Conservation (phyloP, 64 coral and sea anemone species). For the Actinia tenebrosa region DNA sequence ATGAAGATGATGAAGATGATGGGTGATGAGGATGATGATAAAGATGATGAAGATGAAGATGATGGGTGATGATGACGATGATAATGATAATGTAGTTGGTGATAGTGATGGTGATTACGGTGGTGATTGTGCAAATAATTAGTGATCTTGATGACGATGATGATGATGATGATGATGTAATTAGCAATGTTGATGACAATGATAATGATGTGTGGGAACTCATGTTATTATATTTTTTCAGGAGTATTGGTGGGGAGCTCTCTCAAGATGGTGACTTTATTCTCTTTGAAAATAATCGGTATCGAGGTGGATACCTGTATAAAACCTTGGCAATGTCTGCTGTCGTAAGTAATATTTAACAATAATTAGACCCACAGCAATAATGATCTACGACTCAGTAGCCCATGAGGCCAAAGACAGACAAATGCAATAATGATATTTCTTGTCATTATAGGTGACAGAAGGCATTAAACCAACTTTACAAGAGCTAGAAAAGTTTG, state of each 20-base stretch:
- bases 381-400: too few relatives aligned
- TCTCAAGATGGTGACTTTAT: conserved; percentile 96
- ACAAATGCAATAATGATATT: too few relatives aligned
- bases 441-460: conserved; percentile 45
- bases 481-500: conserved; percentile 90
- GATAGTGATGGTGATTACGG: background rate
- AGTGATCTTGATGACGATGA: too few relatives aligned
- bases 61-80: conserved; percentile 78
- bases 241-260: conserved; percentile 85
- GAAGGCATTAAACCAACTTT: conserved; percentile 97
- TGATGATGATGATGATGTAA: too few relatives aligned
- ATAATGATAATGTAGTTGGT: background rate
- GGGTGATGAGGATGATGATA: too few relatives aligned
- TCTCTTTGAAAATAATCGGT: conserved; percentile 94
- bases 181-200: background rate
- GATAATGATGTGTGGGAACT: background rate
- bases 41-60: conserved; percentile 60
- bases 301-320: conserved; percentile 92
- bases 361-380: too few relatives aligned
- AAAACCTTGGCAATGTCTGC: conserved; percentile 96
- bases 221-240: background rate
- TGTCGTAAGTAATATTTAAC: conserved; percentile 56
- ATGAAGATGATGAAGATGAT: too few relatives aligned
- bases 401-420: too few relatives aligned
- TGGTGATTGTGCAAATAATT: too few relatives aligned